Base-by-base conservation (phyloP, 2,888 invertebrate species). In the Caradrina kadenii region DNA sequence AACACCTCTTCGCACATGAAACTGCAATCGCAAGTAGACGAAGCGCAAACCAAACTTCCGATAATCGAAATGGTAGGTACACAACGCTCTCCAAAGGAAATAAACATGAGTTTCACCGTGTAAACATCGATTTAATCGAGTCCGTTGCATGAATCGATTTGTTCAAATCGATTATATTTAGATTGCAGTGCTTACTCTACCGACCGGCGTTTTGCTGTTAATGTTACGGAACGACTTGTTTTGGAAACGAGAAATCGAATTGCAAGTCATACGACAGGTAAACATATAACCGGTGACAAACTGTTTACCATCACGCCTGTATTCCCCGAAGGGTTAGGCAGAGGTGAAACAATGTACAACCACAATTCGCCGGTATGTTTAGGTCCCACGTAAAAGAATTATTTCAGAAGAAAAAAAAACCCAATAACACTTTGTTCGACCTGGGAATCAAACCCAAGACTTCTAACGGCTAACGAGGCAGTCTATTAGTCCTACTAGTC, bases 41-140 rank as follows among this genome's bases (percentile, higher is more conserved):
- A 58, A 65, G 17, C 22, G 35, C 21, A 55, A 58, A 54, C 45
- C 22, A 31, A 62, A 76, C 39, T 68, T 53, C 39, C 68, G 42
- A 55, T 26, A 52, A 19, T 69, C 59, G 15, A 10, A 59, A 54
- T 26, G 26, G 15, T 26, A 66, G 39, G 39, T 52, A 79, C 62
- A 79, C 61, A 69, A 39, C 71, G 53, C 52, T 66, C 60, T 45
- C 60, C 49, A 79, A 74, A 39, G 55, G 45, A 75, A 80, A 69
- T 69, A 77, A 77, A 80, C 80, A 75, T 21, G 39, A 53, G 42
- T 69, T 54, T 22, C 21, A 10, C 35, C 59, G 54, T 68, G 69
- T 80, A 77, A 77, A 75, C 70, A 77, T 69, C 76, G 69, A 77
- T 80, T 63, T 75, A 59, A 80, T 5, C 49, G 64, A 63, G 59